These are phyloP conservation scores for Drosophila tani DNA, from an alignment of 1,140 invertebrate genomes.

Conservation along the genomic window DNA sequence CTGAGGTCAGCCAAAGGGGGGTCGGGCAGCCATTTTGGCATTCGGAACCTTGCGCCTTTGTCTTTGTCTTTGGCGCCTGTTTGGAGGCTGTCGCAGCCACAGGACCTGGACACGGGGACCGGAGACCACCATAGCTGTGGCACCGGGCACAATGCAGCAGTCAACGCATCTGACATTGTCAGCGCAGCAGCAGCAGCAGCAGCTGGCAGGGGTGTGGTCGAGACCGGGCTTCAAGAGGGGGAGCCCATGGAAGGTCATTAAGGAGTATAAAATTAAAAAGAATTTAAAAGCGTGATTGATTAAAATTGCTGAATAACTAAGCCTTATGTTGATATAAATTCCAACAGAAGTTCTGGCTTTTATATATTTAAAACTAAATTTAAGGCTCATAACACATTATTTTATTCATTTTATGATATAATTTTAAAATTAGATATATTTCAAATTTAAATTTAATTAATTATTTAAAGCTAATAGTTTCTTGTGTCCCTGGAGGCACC, in stretches of 20 bases:
- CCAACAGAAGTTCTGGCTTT: too few relatives aligned
- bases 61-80: conserved; percentile 66
- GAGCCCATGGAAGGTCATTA: background rate
- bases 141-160: conserved; percentile 64
- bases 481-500: background rate
- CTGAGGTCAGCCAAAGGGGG: conserved; percentile 31
- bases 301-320: too few relatives aligned
- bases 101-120: conserved; percentile 26
- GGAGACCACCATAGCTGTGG: conserved; percentile 22
- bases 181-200: conserved; percentile 25
- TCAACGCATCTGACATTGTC: conserved; percentile 74
- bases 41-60: conserved; percentile 67
- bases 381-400: background rate
- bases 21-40: conserved; percentile 70
- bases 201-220: conserved; percentile 2
- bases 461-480: background rate
- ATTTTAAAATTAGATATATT: background rate
- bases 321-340: too few relatives aligned
- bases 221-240: background rate
- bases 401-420: too few relatives aligned
- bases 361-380: background rate
- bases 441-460: background rate
- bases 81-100: conserved; percentile 38
- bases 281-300: too few relatives aligned
- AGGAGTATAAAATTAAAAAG: too few relatives aligned